A percentile compares a stretch with the other conserved stretches of the same genome.
phyloP scores from a whole-genome alignment of 1,140 invertebrate genomes.

The Micrasema longulum region DNA sequence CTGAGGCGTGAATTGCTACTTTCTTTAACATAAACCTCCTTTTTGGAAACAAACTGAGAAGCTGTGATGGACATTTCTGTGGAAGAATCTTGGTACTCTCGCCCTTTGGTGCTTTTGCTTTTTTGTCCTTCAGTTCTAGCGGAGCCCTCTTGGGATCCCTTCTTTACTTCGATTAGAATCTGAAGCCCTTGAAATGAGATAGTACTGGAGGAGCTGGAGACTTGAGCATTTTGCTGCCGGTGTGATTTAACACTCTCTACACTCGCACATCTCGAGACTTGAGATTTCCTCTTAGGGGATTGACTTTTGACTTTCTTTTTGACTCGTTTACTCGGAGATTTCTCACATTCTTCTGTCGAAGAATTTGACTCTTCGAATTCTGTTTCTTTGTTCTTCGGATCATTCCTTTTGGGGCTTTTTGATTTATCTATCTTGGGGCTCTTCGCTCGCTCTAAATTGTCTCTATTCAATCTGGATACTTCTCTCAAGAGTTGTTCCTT shows the following conservation, averaged over 20 bases:
- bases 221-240: background rate
- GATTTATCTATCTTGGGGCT: slow-evolving; percentile 15
- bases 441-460: background rate
- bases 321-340: background rate
- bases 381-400: background rate
- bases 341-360: slow-evolving; percentile 13
- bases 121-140: slow-evolving; percentile 9
- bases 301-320: slow-evolving; percentile 24
- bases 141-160: slow-evolving; percentile 25
- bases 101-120: slow-evolving; percentile 6
- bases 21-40: slow-evolving; percentile 42
- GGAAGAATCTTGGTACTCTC: slow-evolving; percentile 31
- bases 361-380: slow-evolving; percentile 5
- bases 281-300: slow-evolving; percentile 8
- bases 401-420: slow-evolving; percentile 4
- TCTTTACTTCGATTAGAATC: slow-evolving; percentile 46
- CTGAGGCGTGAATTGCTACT: slow-evolving; percentile 29
- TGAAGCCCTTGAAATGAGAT: slow-evolving; percentile 49
- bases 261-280: background rate
- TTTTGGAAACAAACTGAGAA: slow-evolving; percentile 58
- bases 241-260: slow-evolving; percentile 6
- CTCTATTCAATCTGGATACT: slow-evolving; percentile 10
- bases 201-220: slow-evolving; percentile 25
- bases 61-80: slow-evolving; percentile 45
- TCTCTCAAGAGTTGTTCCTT: slow-evolving; percentile 31